A percentile compares a stretch with the other conserved stretches of the same genome.
Conservation (phyloP, 2,888 invertebrate genomes). For the Spodoptera littoralis region DNA sequence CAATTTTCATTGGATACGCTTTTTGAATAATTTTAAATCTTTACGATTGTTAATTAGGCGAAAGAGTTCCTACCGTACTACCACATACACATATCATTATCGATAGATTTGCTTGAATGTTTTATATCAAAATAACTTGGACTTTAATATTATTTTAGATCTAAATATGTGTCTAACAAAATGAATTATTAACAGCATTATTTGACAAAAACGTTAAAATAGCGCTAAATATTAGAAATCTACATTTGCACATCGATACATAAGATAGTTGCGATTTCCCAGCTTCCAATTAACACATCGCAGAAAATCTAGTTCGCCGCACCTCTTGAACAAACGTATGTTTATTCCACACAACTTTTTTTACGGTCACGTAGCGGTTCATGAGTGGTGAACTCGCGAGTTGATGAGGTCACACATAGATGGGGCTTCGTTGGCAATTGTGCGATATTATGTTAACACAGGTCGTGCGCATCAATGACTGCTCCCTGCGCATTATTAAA, state of each 20-base stretch:
- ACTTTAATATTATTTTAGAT: no score
- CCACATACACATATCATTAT: no score
- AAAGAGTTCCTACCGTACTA: no score
- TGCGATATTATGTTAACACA: constrained; percentile 55
- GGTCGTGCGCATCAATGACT: constrained; percentile 46
- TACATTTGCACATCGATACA: constrained; percentile 8
- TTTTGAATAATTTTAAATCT: background rate
- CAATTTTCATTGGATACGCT: background rate
- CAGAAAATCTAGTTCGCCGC: constrained; percentile 34
- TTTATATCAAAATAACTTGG: no score
- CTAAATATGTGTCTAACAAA: no score
- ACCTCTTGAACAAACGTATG: constrained; percentile 3
- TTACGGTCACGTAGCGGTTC: constrained; percentile 83
- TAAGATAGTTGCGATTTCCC: constrained; percentile 13
- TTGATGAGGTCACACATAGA: constrained; percentile 71
- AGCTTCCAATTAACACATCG: constrained; percentile 46
- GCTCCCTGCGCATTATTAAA: constrained; percentile 43
- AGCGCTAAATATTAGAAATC: constrained; percentile 1
- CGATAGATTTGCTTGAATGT: no score
- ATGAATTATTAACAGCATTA: no score
- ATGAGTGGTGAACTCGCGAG: constrained; percentile 63
- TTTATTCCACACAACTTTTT: constrained; percentile 53
- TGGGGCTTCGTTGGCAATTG: constrained; percentile 56
- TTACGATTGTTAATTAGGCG: background rate
- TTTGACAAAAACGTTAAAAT: background rate